These are phyloP conservation scores for Lytechinus variegatus DNA, from an alignment of 35 echinoderm and acorn worm species.

Conservation along the genomic window DNA sequence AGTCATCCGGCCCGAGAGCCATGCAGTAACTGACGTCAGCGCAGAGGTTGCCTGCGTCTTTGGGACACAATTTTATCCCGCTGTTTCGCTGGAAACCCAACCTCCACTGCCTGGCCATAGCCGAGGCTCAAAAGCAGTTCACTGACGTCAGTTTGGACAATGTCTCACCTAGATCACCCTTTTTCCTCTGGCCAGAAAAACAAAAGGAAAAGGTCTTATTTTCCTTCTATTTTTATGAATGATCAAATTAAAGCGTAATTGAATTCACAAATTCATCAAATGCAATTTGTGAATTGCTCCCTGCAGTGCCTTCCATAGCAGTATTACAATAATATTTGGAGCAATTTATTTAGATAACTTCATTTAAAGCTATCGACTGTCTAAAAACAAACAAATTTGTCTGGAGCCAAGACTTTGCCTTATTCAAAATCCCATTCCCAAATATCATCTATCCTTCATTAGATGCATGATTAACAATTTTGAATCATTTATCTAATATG, in stretches of 20 bases:
- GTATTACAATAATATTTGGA: background rate
- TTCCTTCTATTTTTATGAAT: background rate
- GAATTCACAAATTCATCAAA: background rate
- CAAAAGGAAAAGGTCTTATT: background rate
- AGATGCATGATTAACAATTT: no score
- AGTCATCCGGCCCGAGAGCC: background rate
- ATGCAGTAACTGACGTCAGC: background rate
- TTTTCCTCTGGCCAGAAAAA: background rate
- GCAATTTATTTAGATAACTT: background rate
- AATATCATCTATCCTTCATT: no score
- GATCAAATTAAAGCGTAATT: background rate
- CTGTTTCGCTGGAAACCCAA: background rate
- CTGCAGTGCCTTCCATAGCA: background rate
- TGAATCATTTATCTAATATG: no score
- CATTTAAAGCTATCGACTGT: background rate
- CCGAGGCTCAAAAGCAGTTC: background rate
- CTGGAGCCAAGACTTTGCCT: no score
- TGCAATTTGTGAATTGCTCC: background rate
- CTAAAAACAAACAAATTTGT: background rate
- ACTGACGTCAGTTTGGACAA: background rate
- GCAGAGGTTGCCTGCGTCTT: background rate
- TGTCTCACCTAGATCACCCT: background rate
- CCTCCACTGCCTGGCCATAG: background rate
- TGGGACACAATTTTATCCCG: conserved; percentile 4
- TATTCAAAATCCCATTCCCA: no score